Evolutionary conservation across 2,888 invertebrate genomes (phyloP), one percentile per base, ranked within the genome.

Genomic region (Pomacea canaliculata): DNA sequence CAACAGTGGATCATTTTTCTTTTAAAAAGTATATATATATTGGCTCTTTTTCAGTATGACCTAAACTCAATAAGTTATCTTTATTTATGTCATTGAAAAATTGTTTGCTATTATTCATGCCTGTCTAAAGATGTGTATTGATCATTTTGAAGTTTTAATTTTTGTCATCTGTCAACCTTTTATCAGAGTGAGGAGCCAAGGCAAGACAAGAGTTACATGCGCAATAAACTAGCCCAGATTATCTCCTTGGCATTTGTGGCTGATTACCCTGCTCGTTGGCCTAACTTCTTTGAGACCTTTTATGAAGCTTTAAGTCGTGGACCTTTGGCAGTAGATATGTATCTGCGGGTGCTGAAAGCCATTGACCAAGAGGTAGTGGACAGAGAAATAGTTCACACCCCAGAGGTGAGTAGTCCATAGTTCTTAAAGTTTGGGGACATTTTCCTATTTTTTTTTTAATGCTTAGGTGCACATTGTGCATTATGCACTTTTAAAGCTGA

Each of bases 201-300:
- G 51, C 51, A 56, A 16, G 90, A 91, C 79, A 90, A 91, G 79
- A 85, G 86, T 37, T 92, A 91, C 84, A 85, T 93, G 23, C 88
- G 90, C 63, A 93, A 93, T 86, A 93, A 93, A 87, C 90, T 92
- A 65, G 92, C 93, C 18, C 93, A 93, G 86, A 86, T 93, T 19
- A 90, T 92, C 79, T 91, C 92, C 3, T 87, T 93, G 65, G 92
- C 92, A 0, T 93, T 93, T 86, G 89, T 93, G 12, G 88, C 87
- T 48, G 93, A 93, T 85, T 93, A 92, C 85, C 87, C 89, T 1
- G 83, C 83, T 49, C 87, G 91, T 66, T 93, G 93, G 93, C 91
- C 92, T 1, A 85, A 87, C 3, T 93, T 93, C 86, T 92, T 93
- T 83, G 86, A 88, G 23, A 93, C 93, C 84, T 82, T 93, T 27